phyloP scores from a whole-genome alignment of 2,113 vertebrate genomes.

The Peromyscus leucopus region DNA sequence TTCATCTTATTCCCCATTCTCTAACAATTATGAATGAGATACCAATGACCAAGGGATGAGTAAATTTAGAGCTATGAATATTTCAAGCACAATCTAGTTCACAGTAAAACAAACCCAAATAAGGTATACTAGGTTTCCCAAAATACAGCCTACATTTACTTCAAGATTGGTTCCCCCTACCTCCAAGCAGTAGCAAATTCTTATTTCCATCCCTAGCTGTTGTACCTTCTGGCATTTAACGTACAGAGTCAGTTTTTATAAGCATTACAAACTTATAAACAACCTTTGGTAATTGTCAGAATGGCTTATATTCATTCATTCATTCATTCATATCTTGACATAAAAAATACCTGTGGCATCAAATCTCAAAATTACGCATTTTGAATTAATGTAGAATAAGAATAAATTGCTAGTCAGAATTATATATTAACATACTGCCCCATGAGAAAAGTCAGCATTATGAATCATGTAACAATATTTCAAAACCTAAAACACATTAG shows the following conservation, averaged over 20 bases:
- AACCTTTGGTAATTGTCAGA: conserved; percentile 1
- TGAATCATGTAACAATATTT: conserved; percentile 10
- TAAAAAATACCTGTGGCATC: neutral
- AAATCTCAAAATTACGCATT: conserved; percentile 33
- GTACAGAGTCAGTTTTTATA: conserved; percentile 14
- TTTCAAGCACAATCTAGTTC: conserved; percentile 18
- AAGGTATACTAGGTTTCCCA: neutral
- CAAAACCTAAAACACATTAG: conserved; percentile 32
- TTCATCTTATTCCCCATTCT: conserved; percentile 76
- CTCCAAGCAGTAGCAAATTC: neutral
- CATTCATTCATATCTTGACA: conserved; percentile 36
- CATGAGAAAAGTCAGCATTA: conserved; percentile 19
- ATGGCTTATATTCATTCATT: neutral
- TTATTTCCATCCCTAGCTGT: conserved; percentile 50
- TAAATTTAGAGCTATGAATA: conserved; percentile 81
- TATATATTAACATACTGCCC: neutral
- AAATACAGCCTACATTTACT: conserved; percentile 40
- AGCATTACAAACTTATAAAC: conserved; percentile 30
- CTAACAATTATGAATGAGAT: conserved; percentile 74
- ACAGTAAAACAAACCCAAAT: conserved; percentile 64
- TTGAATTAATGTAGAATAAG: conserved; percentile 31
- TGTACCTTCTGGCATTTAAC: conserved; percentile 55
- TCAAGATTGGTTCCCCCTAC: neutral
- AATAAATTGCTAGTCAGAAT: conserved; percentile 44
- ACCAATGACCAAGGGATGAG: conserved; percentile 50